phyloP scores from a whole-genome alignment of 2,113 vertebrate genomes.

The Mesembrinibis cayennensis region DNA sequence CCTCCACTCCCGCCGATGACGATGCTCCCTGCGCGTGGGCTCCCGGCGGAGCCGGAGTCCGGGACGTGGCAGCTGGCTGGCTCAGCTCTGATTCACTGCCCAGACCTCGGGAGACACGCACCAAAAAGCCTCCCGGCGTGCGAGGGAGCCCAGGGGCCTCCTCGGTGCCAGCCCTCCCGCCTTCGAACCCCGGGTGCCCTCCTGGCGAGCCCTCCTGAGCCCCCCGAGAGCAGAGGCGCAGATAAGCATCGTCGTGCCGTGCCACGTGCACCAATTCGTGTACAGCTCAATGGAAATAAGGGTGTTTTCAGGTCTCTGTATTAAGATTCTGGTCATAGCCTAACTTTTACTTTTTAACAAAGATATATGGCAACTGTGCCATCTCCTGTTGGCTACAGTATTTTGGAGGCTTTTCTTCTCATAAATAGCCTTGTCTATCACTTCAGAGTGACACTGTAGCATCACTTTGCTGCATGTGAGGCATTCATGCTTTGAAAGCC shows the following conservation, averaged over 20 bases:
- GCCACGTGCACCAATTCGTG: rapidly evolving
- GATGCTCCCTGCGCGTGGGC: neutral
- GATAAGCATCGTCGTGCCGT: rapidly evolving
- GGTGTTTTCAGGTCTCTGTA: neutral
- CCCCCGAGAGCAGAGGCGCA: neutral
- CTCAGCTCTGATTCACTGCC: conserved; percentile 23
- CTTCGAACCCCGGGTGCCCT: neutral
- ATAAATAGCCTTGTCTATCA: neutral
- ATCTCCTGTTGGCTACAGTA: neutral
- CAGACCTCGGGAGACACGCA: rapidly evolving
- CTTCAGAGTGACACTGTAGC: neutral
- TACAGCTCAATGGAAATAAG: rapidly evolving
- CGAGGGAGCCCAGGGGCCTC: neutral
- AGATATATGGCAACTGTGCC: neutral
- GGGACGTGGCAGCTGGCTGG: neutral
- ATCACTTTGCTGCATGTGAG: neutral
- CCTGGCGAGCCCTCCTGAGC: neutral
- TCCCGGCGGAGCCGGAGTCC: rapidly evolving
- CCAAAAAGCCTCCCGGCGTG: neutral
- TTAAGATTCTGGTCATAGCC: neutral
- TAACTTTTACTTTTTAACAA: neutral
- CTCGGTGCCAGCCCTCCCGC: rapidly evolving
- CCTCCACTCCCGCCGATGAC: neutral
- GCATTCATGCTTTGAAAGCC: neutral
- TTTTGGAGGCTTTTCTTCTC: neutral